Conservation (phyloP, 2,888 invertebrate genomes). For the Microctonus hyperodae region DNA sequence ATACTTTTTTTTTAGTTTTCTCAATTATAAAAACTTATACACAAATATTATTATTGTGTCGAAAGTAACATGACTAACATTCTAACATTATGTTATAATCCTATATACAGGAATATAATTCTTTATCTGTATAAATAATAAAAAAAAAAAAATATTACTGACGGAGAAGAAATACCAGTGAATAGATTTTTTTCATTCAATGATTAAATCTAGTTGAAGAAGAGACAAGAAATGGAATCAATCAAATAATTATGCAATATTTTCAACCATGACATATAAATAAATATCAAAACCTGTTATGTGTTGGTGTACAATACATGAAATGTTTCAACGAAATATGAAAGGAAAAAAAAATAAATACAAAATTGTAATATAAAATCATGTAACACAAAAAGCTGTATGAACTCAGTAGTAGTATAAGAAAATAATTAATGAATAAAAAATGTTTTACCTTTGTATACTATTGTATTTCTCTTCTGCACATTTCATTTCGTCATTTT, state of each 20-base stretch:
- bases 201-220: background rate
- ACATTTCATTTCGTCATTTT: no score
- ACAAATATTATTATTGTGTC: background rate
- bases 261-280: slow-evolving; percentile 44
- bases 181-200: background rate
- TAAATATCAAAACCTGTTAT: no score
- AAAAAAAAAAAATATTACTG: slow-evolving; percentile 21
- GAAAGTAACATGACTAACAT: slow-evolving; percentile 10
- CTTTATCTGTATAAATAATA: slow-evolving; percentile 5
- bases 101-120: background rate
- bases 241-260: slow-evolving; percentile 30
- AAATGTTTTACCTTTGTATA: slow-evolving; percentile 47
- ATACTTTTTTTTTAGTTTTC: background rate
- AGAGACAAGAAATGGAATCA: slow-evolving; percentile 12
- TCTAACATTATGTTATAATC: background rate
- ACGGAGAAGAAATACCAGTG: slow-evolving; percentile 30
- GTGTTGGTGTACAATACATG: background rate
- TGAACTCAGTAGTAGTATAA: slow-evolving; percentile 46
- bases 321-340: slow-evolving; percentile 14
- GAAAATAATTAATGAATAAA: slow-evolving; percentile 49
- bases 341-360: slow-evolving; percentile 30
- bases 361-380: slow-evolving; percentile 48
- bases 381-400: slow-evolving; percentile 50
- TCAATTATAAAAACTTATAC: background rate
- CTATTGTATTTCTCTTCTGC: background rate